Evolutionary conservation across 2,888 invertebrate species (phyloP), one percentile per base, ranked within the genome.

Genomic region (Dusona sp.): DNA sequence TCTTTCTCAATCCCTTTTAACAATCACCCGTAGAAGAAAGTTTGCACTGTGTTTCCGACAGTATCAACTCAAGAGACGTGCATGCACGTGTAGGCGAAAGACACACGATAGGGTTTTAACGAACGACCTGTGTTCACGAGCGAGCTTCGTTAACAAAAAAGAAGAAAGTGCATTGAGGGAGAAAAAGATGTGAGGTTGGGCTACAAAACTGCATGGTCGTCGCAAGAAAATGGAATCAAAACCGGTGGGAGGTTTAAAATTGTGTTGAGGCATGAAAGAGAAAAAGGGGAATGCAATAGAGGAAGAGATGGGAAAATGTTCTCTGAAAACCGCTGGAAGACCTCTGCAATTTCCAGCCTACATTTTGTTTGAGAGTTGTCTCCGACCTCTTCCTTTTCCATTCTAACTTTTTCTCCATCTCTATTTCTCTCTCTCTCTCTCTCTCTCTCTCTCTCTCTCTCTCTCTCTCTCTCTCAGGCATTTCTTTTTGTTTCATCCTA

Each of bases 81-180:
- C 64, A 74, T 57, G 22, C 54, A 33, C 65, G 75, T 68, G n/a
- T 13, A 64, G 25, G 77, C 42, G 16, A 51, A 78, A 67, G 36
- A 42, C 48, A 48, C 19, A 29, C 57, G 57, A 61, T 38, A 64
- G 29, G 73, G 61, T 73, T 81, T 78, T 81, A 78, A 81, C 67
- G 72, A 67, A 73, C 81, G 45, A 78, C 81, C 77, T 81, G 81
- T 78, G 65, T 81, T 75, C 65, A 29, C 65, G 72, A 48, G 81
- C 25, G 45, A 77, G 80, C 42, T 42, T 79, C 72, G 64, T 79
- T 78, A 79, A 38, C 33, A 67, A n/a, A 45, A 19, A 22, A n/a
- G 33, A 38, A 64, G 54, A 25, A n/a, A 29, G 54, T 25, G 48
- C 57, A 48, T 36, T 54, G 65, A 33, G 42, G 42, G 57, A 36